Conservation (phyloP, 1,140 invertebrate species). For the Hypsibius dujardini region DNA sequence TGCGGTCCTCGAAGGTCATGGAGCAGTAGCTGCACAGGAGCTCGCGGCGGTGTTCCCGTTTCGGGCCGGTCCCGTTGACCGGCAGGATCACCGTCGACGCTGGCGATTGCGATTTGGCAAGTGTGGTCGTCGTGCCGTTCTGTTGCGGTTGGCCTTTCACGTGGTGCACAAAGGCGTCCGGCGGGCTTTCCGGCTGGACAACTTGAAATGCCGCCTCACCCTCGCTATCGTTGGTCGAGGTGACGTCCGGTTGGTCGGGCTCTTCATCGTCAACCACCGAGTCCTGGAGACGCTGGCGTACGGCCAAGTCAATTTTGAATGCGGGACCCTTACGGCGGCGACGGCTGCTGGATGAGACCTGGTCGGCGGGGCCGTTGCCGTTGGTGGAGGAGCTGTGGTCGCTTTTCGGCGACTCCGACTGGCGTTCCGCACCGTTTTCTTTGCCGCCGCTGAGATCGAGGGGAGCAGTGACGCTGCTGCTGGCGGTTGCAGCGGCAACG, state of each 20-base stretch:
- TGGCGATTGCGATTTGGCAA: background rate
- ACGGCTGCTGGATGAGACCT: conserved; percentile 23
- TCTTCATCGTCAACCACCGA: conserved; percentile 51
- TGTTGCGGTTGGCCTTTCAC: background rate
- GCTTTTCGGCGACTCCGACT: conserved; percentile 18
- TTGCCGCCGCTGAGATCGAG: conserved; percentile 15
- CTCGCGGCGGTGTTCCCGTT: conserved; percentile 18
- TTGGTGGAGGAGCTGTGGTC: conserved; percentile 15
- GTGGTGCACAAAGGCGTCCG: conserved; percentile 17
- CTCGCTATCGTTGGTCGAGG: conserved; percentile 33
- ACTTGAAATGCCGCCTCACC: conserved; percentile 30
- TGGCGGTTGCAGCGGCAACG: conserved; percentile 9
- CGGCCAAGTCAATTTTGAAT: conserved; percentile 16
- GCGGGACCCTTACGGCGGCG: conserved; percentile 22
- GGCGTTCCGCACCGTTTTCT: conserved; percentile 19
- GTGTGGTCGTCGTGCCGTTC: conserved; percentile 22
- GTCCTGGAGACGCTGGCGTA: conserved; percentile 14
- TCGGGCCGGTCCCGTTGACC: background rate
- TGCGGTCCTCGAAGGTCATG: conserved; percentile 67
- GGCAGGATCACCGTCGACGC: conserved; percentile 1
- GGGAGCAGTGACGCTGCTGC: background rate
- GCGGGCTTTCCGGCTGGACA: conserved; percentile 15
- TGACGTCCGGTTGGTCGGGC: conserved; percentile 22
- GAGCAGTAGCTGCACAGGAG: conserved; percentile 59
- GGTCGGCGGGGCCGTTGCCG: conserved; percentile 19